A percentile compares a stretch with the other conserved stretches of the same genome.
These are phyloP conservation scores for Melipona beecheii DNA, from an alignment of 2,888 invertebrate species.

Conservation along the genomic window DNA sequence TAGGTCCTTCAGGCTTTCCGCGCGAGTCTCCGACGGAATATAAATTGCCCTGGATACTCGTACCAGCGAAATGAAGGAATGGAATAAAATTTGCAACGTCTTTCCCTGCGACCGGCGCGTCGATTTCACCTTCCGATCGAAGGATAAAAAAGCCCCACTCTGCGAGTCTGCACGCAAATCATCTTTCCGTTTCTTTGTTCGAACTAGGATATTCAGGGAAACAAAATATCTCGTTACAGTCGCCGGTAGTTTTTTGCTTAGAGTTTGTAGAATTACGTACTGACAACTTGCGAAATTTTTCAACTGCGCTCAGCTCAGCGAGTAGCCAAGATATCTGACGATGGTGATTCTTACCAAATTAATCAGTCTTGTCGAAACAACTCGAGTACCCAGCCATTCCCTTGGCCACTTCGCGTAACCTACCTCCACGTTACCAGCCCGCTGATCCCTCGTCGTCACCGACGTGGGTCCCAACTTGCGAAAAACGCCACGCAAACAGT, in stretches of 20 bases:
- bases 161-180: neutral
- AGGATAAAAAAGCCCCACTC: neutral
- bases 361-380: neutral
- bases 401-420: neutral
- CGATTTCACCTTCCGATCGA: conserved; percentile 19
- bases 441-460: conserved; percentile 6
- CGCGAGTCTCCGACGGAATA: conserved; percentile 73
- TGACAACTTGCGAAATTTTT: too few relatives aligned
- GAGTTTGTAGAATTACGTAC: too few relatives aligned
- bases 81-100: conserved; percentile 67
- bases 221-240: neutral
- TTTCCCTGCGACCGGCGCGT: neutral
- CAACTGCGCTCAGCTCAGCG: neutral
- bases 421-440: conserved; percentile 6
- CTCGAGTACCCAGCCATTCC: neutral
- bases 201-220: neutral
- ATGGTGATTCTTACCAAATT: neutral
- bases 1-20: conserved; percentile 73
- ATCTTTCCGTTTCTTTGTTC: neutral
- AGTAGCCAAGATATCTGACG: neutral
- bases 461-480: neutral
- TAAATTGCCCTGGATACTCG: conserved; percentile 76
- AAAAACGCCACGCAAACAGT: conserved; percentile 5
- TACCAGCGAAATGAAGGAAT: conserved; percentile 72
- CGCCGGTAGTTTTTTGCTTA: too few relatives aligned